These are phyloP conservation scores for Oophaga sylvatica DNA, from an alignment of 2,797 vertebrate species.

Conservation along the genomic window DNA sequence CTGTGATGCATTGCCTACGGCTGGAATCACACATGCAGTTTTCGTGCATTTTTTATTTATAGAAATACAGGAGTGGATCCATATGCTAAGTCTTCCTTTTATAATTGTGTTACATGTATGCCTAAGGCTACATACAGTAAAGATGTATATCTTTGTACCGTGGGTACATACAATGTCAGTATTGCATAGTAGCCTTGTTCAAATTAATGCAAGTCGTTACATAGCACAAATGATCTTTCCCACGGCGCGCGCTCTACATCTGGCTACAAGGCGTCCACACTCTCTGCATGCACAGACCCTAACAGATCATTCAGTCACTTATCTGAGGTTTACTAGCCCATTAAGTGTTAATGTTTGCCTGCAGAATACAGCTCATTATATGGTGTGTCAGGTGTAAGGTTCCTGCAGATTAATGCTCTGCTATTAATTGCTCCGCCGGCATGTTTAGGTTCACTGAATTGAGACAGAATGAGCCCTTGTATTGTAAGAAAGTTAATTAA, in stretches of 20 bases:
- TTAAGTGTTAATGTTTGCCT: slow-evolving; percentile 33
- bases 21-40: not conserved
- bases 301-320: slow-evolving; percentile 16
- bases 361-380: slow-evolving; percentile 66
- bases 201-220: not conserved
- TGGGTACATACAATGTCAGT: not conserved
- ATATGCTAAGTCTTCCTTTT: not conserved
- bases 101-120: not conserved
- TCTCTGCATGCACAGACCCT: not conserved
- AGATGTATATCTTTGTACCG: too few species aligned
- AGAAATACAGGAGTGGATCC: not conserved
- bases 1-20: not conserved
- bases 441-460: slow-evolving; percentile 72
- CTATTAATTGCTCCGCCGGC: slow-evolving; percentile 68
- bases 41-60: not conserved
- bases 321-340: not conserved
- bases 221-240: not conserved
- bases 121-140: not conserved
- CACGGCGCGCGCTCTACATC: not conserved
- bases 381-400: slow-evolving; percentile 58
- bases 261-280: not conserved
- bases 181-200: not conserved
- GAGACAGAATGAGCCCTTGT: slow-evolving; percentile 68
- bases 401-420: slow-evolving; percentile 68
- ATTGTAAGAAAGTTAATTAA: slow-evolving; percentile 78